Evolutionary conservation across 2,888 invertebrate species (phyloP).

Genomic region (Agonum fuliginosum): DNA sequence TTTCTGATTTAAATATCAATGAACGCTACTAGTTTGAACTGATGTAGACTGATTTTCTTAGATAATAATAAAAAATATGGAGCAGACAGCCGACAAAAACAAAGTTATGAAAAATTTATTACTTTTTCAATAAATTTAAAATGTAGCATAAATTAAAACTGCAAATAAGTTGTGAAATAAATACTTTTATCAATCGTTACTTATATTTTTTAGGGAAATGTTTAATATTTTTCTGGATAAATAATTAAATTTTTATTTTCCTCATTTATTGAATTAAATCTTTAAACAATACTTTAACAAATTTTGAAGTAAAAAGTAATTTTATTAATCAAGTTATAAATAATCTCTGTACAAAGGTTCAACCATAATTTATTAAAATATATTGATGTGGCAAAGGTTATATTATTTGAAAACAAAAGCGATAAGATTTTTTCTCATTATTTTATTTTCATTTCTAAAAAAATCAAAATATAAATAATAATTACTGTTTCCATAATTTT

Average conservation of each 20-base stretch:
- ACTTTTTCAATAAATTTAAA: background rate
- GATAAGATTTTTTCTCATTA: conserved; percentile 42
- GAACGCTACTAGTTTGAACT: conserved; percentile 34
- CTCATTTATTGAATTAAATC: too few relatives aligned
- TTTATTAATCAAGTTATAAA: conserved; percentile 1
- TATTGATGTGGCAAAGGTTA: conserved; percentile 48
- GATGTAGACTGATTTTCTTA: conserved; percentile 29
- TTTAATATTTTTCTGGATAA: too few relatives aligned
- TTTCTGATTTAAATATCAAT: conserved; percentile 21
- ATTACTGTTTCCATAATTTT: background rate
- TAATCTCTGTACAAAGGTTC: conserved; percentile 41
- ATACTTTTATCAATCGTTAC: too few relatives aligned
- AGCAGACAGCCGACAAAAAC: background rate
- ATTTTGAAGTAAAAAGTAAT: background rate
- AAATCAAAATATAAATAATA: conserved; percentile 39
- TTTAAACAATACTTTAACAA: background rate
- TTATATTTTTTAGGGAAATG: too few relatives aligned
- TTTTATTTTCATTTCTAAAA: conserved; percentile 32
- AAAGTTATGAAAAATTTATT: conserved; percentile 8
- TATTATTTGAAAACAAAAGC: conserved; percentile 47
- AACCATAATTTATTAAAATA: conserved; percentile 41
- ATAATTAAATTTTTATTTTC: too few relatives aligned
- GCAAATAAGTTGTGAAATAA: too few relatives aligned
- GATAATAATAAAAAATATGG: conserved; percentile 13
- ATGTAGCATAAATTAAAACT: too few relatives aligned